phyloP scores from a whole-genome alignment of 1,140 invertebrate species.

The Anastatus disparis region DNA sequence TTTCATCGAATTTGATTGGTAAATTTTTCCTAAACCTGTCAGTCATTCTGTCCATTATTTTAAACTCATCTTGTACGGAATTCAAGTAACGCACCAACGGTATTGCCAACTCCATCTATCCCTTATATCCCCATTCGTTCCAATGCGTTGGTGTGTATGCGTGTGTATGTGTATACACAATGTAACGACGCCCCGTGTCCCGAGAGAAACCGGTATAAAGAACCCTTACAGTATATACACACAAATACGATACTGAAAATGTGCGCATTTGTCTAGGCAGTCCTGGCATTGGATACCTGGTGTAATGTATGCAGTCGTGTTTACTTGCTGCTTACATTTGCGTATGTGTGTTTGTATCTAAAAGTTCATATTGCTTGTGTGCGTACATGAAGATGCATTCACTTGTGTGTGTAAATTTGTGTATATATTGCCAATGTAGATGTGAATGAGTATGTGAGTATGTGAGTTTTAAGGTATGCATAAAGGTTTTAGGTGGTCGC shows the following conservation, averaged over 20 bases:
- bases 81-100: neutral
- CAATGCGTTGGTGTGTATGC: too few relatives aligned
- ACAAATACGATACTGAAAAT: neutral
- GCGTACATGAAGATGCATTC: too few relatives aligned
- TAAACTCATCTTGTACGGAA: neutral
- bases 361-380: neutral
- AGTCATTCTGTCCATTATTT: conserved; percentile 28
- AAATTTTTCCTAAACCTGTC: too few relatives aligned
- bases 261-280: too few relatives aligned
- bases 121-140: too few relatives aligned
- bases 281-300: neutral
- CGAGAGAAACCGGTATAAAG: neutral
- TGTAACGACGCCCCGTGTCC: neutral
- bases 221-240: too few relatives aligned
- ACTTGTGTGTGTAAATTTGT: neutral
- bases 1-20: too few relatives aligned
- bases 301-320: neutral
- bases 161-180: too few relatives aligned
- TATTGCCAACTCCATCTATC: too few relatives aligned
- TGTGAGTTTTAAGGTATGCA: too few relatives aligned
- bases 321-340: neutral
- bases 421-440: neutral
- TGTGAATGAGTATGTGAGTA: neutral
- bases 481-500: too few relatives aligned
- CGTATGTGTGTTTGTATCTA: neutral